Conservation (phyloP, 2,888 invertebrate species). For the Lathronympha strigana region DNA sequence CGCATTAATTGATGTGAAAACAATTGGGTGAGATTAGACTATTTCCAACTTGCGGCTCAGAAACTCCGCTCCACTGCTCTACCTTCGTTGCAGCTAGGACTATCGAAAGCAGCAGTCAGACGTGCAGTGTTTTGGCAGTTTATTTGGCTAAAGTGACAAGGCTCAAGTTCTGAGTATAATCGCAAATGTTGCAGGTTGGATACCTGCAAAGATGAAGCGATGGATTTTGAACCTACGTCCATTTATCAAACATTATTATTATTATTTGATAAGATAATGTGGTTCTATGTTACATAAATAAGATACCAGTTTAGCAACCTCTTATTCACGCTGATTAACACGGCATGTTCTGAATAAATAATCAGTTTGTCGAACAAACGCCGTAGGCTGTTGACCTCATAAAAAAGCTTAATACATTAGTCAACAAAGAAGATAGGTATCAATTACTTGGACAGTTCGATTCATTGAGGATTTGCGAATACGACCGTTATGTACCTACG, state of each 20-base stretch:
- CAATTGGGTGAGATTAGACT: too few relatives aligned
- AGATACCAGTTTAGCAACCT: slow-evolving; percentile 32
- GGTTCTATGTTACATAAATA: slow-evolving; percentile 7
- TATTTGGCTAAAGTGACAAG: too few relatives aligned
- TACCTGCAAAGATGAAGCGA: too few relatives aligned
- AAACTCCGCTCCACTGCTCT: too few relatives aligned
- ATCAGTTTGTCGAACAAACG: slow-evolving; percentile 65
- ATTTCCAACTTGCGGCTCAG: too few relatives aligned
- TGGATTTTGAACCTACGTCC: too few relatives aligned
- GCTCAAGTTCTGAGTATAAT: too few relatives aligned
- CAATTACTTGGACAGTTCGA: slow-evolving; percentile 66
- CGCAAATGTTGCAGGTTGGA: too few relatives aligned
- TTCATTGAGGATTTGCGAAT: slow-evolving; percentile 51
- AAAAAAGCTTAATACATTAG: slow-evolving; percentile 62
- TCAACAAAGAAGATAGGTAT: slow-evolving; percentile 66
- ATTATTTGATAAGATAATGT: not conserved
- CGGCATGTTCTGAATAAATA: slow-evolving; percentile 64
- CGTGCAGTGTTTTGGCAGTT: too few relatives aligned
- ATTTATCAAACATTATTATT: not conserved
- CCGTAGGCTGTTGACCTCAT: slow-evolving; percentile 67
- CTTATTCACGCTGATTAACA: slow-evolving; percentile 49
- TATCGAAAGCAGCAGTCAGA: too few relatives aligned
- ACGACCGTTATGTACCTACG: slow-evolving; percentile 55
- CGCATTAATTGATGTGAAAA: too few relatives aligned
- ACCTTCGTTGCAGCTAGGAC: too few relatives aligned